A percentile compares a stretch with the other conserved stretches of the same genome.
These are phyloP conservation scores for Nesogale talazaci DNA, from an alignment of 2,113 vertebrate genomes.

Conservation along the genomic window DNA sequence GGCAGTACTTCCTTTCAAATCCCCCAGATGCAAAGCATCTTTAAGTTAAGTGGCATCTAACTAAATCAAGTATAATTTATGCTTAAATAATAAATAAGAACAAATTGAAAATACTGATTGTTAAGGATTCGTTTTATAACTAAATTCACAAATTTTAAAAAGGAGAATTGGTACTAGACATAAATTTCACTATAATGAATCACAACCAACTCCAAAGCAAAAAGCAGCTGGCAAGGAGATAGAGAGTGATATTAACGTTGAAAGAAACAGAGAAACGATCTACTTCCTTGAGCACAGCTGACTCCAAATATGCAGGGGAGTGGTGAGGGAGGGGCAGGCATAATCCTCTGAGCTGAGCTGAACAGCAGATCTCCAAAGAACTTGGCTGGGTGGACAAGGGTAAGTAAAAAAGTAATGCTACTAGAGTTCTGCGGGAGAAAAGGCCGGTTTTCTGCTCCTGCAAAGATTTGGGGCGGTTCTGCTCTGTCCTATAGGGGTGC, in stretches of 20 bases:
- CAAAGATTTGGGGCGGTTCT: too few relatives aligned
- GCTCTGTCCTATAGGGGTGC: too few relatives aligned
- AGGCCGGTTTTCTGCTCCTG: too few relatives aligned
- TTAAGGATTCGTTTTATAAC: conserved; percentile 17
- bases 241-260: background rate
- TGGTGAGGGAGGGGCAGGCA: background rate
- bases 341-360: background rate
- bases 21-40: background rate
- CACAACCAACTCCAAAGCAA: conserved; percentile 33
- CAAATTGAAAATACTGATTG: conserved; percentile 30
- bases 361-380: too few relatives aligned
- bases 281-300: background rate
- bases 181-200: background rate
- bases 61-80: conserved; percentile 17
- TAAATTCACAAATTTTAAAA: background rate
- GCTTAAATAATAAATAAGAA: conserved; percentile 45
- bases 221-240: background rate
- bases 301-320: background rate
- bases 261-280: conserved; percentile 3
- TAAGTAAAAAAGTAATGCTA: too few relatives aligned
- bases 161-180: background rate
- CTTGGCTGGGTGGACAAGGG: too few relatives aligned
- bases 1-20: conserved; percentile 61
- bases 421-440: too few relatives aligned
- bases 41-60: background rate